phyloP scores from a whole-genome alignment of 2,113 vertebrate genomes.

The Dasypus novemcinctus region DNA sequence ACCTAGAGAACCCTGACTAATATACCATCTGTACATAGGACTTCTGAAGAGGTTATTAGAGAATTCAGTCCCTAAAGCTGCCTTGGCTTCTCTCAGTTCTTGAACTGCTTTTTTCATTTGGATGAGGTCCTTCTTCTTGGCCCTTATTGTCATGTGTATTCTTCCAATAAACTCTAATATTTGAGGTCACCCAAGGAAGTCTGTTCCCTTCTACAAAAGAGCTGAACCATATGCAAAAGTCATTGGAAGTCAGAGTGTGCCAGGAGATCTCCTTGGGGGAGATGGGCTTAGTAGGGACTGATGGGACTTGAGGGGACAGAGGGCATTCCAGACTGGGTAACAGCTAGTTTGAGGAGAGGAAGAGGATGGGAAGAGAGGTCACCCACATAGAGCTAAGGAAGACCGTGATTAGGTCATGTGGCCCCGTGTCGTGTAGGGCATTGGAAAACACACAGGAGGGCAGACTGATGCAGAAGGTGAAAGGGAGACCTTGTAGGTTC shows the following conservation, averaged over 20 bases:
- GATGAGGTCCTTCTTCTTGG: not conserved
- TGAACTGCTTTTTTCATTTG: not conserved
- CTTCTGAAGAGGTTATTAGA: not conserved
- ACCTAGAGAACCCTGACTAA: too few species aligned
- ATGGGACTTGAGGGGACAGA: not conserved
- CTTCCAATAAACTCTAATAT: not conserved
- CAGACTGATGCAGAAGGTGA: not conserved
- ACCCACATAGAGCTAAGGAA: not conserved
- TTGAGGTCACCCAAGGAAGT: not conserved
- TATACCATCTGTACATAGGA: too few species aligned
- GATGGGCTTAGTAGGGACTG: not conserved
- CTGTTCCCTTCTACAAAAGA: not conserved
- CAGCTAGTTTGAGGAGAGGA: not conserved
- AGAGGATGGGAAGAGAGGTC: not conserved
- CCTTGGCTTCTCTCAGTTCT: not conserved
- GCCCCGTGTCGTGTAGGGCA: not conserved
- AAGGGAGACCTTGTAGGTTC: not conserved
- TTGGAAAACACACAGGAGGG: not conserved
- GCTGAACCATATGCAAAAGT: not conserved
- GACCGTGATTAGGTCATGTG: not conserved
- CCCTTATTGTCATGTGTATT: not conserved
- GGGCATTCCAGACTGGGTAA: not conserved
- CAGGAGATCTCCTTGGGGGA: not conserved
- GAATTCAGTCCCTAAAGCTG: not conserved
- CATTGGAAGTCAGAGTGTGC: not conserved